phyloP scores from a whole-genome alignment of 2,888 invertebrate genomes.

The Dusona sp. region DNA sequence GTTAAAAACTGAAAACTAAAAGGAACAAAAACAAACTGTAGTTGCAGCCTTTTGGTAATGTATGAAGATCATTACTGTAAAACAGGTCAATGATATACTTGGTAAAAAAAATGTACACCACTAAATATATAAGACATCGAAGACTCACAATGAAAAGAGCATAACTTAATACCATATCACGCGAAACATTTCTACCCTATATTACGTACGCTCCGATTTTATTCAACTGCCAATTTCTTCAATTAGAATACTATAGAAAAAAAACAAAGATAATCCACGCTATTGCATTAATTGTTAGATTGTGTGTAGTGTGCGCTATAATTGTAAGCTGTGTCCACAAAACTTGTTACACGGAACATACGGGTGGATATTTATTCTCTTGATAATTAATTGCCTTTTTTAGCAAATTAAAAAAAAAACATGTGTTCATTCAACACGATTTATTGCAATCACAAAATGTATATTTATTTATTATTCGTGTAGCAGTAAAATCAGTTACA shows the following conservation, averaged over 20 bases:
- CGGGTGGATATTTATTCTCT: constrained; percentile 14
- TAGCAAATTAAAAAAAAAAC: background rate
- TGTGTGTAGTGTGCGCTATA: constrained; percentile 58
- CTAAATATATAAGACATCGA: constrained; percentile 27
- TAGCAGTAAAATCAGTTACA: background rate
- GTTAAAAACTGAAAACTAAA: constrained; percentile 26
- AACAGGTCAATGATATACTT: constrained; percentile 54
- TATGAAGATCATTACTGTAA: constrained; percentile 49
- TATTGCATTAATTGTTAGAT: constrained; percentile 60
- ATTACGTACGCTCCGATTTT: constrained; percentile 52
- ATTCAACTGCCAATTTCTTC: constrained; percentile 25
- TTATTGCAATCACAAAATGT: background rate
- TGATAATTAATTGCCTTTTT: background rate
- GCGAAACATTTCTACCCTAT: background rate
- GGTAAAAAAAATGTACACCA: constrained; percentile 18
- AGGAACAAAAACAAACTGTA: constrained; percentile 33
- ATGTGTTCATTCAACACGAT: background rate
- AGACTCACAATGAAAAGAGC: background rate
- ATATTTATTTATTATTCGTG: background rate
- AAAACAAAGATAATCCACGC: constrained; percentile 42
- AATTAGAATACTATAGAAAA: constrained; percentile 42
- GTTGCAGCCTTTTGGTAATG: background rate
- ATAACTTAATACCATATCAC: background rate
- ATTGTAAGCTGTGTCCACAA: constrained; percentile 56
- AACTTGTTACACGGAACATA: constrained; percentile 38